These are phyloP conservation scores for Hippocampus zosterae DNA, from an alignment of 2,113 vertebrate species.

Conservation along the genomic window DNA sequence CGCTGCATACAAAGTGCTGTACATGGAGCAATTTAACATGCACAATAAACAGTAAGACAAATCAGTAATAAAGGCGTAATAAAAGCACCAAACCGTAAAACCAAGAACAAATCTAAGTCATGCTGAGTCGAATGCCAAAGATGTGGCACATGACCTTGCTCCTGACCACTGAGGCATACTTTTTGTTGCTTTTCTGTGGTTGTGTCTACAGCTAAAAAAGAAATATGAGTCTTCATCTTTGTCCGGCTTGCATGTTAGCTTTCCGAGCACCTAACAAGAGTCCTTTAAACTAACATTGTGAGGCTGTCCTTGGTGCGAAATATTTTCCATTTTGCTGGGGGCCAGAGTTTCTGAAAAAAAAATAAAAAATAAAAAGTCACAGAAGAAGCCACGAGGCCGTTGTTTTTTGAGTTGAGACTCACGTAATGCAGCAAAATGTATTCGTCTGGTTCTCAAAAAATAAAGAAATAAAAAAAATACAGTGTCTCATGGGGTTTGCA, in stretches of 20 bases:
- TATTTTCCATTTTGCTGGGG: not conserved
- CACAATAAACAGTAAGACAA: no score
- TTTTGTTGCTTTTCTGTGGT: slow-evolving; percentile 28
- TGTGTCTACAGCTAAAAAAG: not conserved
- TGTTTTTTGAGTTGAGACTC: not conserved
- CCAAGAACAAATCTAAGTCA: no score
- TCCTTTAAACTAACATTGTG: not conserved
- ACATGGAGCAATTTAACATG: no score
- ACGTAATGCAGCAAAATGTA: not conserved
- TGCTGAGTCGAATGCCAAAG: no score
- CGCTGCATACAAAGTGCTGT: no score
- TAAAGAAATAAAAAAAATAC: no score
- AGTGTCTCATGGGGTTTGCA: not conserved
- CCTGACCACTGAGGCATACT: slow-evolving; percentile 28
- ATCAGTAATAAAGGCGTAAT: no score
- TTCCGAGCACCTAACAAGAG: not conserved
- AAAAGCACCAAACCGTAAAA: no score
- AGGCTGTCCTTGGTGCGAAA: not conserved
- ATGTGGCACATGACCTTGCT: not conserved
- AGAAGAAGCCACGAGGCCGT: slow-evolving; percentile 7
- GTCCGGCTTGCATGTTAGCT: slow-evolving; percentile 4
- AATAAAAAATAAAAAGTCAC: slow-evolving; percentile 15
- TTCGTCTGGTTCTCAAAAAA: not conserved
- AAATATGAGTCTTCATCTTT: not conserved
- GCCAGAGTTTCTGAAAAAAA: not conserved